These are phyloP conservation scores for Acanthopleura granulata DNA, from an alignment of 2,888 invertebrate species.

Conservation along the genomic window DNA sequence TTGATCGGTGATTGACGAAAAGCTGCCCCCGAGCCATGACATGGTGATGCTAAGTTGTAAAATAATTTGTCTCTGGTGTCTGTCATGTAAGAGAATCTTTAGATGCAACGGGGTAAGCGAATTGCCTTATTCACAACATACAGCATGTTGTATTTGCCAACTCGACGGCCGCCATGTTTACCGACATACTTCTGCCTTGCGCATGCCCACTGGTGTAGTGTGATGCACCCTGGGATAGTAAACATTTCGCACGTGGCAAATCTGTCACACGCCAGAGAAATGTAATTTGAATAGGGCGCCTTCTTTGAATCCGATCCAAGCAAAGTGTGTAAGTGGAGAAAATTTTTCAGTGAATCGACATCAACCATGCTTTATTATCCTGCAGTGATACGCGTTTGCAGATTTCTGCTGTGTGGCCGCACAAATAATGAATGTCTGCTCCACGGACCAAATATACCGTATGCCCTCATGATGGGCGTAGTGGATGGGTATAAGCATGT, in stretches of 20 bases:
- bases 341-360: too few species aligned
- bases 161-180: conserved; percentile 18
- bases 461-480: too few species aligned
- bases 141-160: conserved; percentile 6
- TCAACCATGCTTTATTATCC: too few species aligned
- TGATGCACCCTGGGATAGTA: not conserved
- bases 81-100: not conserved
- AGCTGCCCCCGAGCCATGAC: conserved; percentile 73
- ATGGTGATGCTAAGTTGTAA: conserved; percentile 42
- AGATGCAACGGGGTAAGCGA: not conserved
- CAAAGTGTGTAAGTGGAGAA: too few species aligned
- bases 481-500: too few species aligned
- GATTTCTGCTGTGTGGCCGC: too few species aligned
- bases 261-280: not conserved
- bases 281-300: too few species aligned
- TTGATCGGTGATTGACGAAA: conserved; percentile 83
- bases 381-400: too few species aligned
- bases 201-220: conserved; percentile 1
- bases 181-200: not conserved
- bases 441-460: too few species aligned
- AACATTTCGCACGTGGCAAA: conserved; percentile 17
- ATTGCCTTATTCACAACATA: not conserved
- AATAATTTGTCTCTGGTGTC: not conserved
- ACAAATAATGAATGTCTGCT: too few species aligned
- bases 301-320: too few species aligned